Percentiles rank a stretch among this genome's conserved stretches.
Conservation (phyloP, 1,140 invertebrate species). For the Drosophila ambigua region DNA sequence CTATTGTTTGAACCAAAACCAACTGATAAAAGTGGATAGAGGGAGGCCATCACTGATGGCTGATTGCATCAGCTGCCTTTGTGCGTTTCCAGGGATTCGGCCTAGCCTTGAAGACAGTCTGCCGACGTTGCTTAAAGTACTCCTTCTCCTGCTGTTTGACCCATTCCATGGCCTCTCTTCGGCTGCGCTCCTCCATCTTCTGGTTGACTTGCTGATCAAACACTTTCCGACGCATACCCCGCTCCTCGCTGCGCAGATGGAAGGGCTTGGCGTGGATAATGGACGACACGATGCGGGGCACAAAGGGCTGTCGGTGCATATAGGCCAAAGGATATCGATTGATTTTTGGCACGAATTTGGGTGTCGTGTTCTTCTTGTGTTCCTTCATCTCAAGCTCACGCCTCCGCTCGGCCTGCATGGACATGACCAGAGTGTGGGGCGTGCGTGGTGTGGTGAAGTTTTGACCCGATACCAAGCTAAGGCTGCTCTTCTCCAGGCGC, state of each 20-base stretch:
- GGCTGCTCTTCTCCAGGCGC: conserved; percentile 19
- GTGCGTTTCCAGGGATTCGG: conserved; percentile 49
- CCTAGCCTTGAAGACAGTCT: conserved; percentile 56
- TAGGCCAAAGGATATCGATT: conserved; percentile 10
- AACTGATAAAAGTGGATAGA: conserved; percentile 7
- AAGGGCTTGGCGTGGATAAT: conserved; percentile 44
- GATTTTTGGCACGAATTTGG: conserved; percentile 7
- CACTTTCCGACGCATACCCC: conserved; percentile 25
- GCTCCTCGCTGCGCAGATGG: conserved; percentile 17
- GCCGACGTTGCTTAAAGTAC: conserved; percentile 16
- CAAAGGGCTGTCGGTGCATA: conserved; percentile 41
- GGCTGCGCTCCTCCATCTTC: conserved; percentile 5
- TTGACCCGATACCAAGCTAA: neutral
- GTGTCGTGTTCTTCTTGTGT: no score
- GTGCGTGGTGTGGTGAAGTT: conserved; percentile 31
- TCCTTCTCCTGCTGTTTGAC: conserved; percentile 9
- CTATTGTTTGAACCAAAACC: neutral
- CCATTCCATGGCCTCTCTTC: neutral
- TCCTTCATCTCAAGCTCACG: neutral
- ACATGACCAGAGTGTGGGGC: conserved; percentile 35
- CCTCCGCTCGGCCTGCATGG: conserved; percentile 17
- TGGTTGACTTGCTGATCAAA: conserved; percentile 27
- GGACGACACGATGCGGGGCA: conserved; percentile 30
- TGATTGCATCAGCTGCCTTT: neutral
- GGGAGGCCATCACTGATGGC: neutral